Base-by-base conservation (phyloP, 2,888 invertebrate genomes). In the Apoderus coryli region DNA sequence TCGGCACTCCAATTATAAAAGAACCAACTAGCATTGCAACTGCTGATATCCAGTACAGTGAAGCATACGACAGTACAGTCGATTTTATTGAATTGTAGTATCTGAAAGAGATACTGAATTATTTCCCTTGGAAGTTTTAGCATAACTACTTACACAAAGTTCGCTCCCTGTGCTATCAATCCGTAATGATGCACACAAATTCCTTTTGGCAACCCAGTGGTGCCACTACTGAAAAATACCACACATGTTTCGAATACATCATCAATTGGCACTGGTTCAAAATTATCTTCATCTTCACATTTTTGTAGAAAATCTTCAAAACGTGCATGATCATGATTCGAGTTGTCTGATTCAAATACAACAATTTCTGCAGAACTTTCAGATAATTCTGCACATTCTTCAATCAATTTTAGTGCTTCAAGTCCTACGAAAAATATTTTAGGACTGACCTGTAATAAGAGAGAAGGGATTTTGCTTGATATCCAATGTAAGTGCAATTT, bases 181-280 rank as follows among this genome's bases (percentile, higher is more conserved):
- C 33, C 39, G 29, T 42, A 43, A 38, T 48, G 47, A 31, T 32
- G 42, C n/a, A 45, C 29, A 31, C 52, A 49, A 23, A 54, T 48
- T 10, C 53, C 55, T 43, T 56, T 56, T 2, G 54, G 54, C n/a
- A 51, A 29, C 7, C 55, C 56, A 3, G 54, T 52, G 2, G 54
- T 54, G 6, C 56, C 54, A 33, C 52, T 53, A 23, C 52, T 53
- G 37, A 52, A 53, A 3, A 47, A 38, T 27, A 52, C 45, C 1
- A 46, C 37, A 7, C 45, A 47, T 2, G 48, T 48, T 4, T 48
- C 44, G 19, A 29, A 31, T 10, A 40, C 24, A 7, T 32, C 29
- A 10, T 27, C 19, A 9, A 36, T 27, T 26, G 28, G 22, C 2
- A 36, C 38, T 13, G 52, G 52, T 32, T 36, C 29, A 37, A 53